Evolutionary conservation across 2,113 vertebrate species (phyloP), one percentile per base, ranked within the genome.

Genomic region (Cercocebus atys): DNA sequence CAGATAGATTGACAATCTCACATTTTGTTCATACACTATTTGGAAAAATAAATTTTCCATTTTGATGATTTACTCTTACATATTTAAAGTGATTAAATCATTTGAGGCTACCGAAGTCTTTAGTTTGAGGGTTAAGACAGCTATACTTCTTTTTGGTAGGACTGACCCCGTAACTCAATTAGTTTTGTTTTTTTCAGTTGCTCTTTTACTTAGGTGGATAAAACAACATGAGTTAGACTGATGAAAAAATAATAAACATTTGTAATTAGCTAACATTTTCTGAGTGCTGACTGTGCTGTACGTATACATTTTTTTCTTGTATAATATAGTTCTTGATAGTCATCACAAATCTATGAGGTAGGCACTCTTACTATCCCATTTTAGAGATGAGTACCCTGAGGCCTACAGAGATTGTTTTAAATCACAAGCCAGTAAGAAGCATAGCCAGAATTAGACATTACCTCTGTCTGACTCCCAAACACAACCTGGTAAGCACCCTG

Each of bases 361-460:
- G 32, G 18, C 13, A 72, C 1, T 79, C 9, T 43, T 57, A 20
- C 75, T 70, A 80, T 57, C 55, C 95, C 90, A 61, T 84, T 96
- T 96, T 73, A 96, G 3, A 97, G 87, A 83, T 78, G 25, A 96
- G 25, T 78, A 90, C 50, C 45, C 23, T 7, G 22, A 92, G 40
- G 30, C 20, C 75, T 96, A 68, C 50, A 76, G 20, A 92, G 59
- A 52, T 87, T 83, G 25, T 20, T 94, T 85, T 57, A 91, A 89
- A 91, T 95, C 78, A 45, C 16, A 93, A 75, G 9, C 30, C n/a
- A 83, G 22, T 73, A 64, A 95, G 43, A 93, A 61, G 6, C 22
- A 88, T 40, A 43, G 18, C 9, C 80, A 95, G 57, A 93, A 87
- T 87, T 32, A 90, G 94, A 73, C 14, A 55, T 14, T 45, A 57